Evolutionary conservation across 2,888 invertebrate genomes (phyloP), one percentile per base, ranked within the genome.

Genomic region (Melipona bicolor): DNA sequence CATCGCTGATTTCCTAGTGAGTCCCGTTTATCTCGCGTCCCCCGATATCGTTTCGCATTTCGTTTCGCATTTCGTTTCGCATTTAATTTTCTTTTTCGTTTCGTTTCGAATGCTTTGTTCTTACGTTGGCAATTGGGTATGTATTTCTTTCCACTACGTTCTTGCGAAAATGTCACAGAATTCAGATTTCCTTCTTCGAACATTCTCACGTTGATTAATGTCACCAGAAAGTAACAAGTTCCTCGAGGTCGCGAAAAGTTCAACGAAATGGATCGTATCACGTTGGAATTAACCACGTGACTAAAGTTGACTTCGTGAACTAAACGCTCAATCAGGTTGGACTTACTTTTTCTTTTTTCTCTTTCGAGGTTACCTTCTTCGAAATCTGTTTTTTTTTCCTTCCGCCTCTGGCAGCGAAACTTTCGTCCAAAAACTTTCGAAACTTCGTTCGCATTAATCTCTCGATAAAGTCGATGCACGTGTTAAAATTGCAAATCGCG

Each of bases 1-100:
- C 84, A 96, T 97, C 56, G 95, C 95, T 9, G 93, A 94, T 15
- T 95, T 95, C 91, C 94, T 97, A 95, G 97, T 97, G 93, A 94
- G 95, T n/a, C 24, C 24, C 2, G 1, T 1, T 43, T 1, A 2
- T 43, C 43, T 43, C 43, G 43, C 9, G 9, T 43, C 43, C 9
- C 43, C 9, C 43, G 43, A 43, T 9, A 9, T 43, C n/a, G n/a
- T n/a, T n/a, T n/a, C n/a, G n/a, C n/a, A n/a, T n/a, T n/a, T n/a
- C n/a, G n/a, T n/a, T n/a, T n/a, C n/a, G n/a, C 36, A 6, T 9
- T 36, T 36, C 36, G 36, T 36, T 36, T 36, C 36, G 36, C 36
- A 36, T 9, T 36, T 4, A 6, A 36, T 36, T 36, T 9, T 9
- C 36, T 1, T 1, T 1, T 9, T 43, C 43, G 9, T 9, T 43